Base-by-base conservation (phyloP, 2,113 vertebrate species). In the Myotis lucifugus region DNA sequence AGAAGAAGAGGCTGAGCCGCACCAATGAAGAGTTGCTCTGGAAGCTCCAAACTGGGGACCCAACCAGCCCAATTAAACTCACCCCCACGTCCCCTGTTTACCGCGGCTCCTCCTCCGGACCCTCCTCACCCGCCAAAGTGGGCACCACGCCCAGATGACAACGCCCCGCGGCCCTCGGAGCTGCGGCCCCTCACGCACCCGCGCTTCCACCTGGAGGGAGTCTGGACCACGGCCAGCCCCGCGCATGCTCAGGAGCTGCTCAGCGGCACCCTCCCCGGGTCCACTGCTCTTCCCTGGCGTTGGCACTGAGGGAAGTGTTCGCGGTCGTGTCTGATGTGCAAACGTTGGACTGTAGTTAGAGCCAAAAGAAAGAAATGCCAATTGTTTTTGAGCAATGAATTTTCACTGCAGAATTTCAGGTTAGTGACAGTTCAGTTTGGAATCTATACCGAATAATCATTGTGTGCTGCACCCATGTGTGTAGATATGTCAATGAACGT, bases 11-110 rank as follows among this genome's bases (percentile, higher is more conserved):
- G 9, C 95, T 99, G 96, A 99, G 99, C 97, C 98, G 99, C 91
- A 99, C 98, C 74, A 99, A 99, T 0, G 99, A 99, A 97, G 99
- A 99, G 97, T 98, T 99, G 88, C 98, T 99, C 93, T 99, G 99
- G 99, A 99, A 99, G 76, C 99, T 99, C 25, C 99, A 99, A 97
- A 99, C 99, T 0, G 99, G 99, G 46, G 99, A 99, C 56, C 98
- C 98, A 0, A 95, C 99, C 77, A 99, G 99, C 96, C 99, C 99
- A 0, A 93, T 98, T 76, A 99, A 98, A 95, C 98, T 99, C 96
- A 99, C 99, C 15, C 98, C 99, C 0, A 94, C 98, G 0, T 99
- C 99, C 0, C 99, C 99, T 14, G 96, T 99, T 61, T 99, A 99
- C 91, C 98, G 96, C 42, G 98, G 98, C 87, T 95, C 97, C 14